Base-by-base conservation (phyloP, 1,140 invertebrate genomes). In the Arion vulgaris region DNA sequence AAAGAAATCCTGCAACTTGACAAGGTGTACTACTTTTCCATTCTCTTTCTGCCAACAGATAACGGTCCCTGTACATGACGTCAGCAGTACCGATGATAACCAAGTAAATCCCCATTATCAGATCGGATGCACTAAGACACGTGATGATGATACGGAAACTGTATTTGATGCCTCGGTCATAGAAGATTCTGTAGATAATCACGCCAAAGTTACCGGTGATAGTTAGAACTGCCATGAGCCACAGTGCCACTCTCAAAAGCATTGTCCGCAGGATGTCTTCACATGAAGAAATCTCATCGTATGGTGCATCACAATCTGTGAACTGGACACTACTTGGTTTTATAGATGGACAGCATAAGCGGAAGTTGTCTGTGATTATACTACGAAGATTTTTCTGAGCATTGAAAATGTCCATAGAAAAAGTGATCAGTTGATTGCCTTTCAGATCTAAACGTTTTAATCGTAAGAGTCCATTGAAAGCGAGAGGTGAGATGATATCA, bases 251-350 rank as follows among this genome's bases (percentile, higher is more conserved):
- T 7, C 84, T 57, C 13, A 86, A 81, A 38, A 76, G 19, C 45
- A 78, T 51, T n/a, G 78, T 77, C 26, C 77, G 49, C 51, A 88
- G 83, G n/a, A 88, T 73, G 45, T 87, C 81, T 36, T 79, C 66
- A 68, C 87, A 88, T 1, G 87, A 88, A 4, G 87, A 86, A 38
- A 88, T 71, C 66, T 83, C 57, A 73, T 84, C 73, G 23, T 76
- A 45, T 23, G 79, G 71, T 1, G 83, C 57, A n/a, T 76, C 39
- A 62, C 83, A 84, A 1, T 80, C 49, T 11, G 45, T 36, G 49
- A 28, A 41, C 34, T 81, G 49, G 13, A 49, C 72, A n/a, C 49
- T 38, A 7, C 57, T 53, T 0, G 71, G 51, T 0, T 74, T 69
- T 26, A 83, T 71, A 32, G 79, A 74, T 9, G 68, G 28, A 80